Conservation (phyloP, 37 sponge, comb jelly and placozoan genomes). For the Haliclona indistincta region DNA sequence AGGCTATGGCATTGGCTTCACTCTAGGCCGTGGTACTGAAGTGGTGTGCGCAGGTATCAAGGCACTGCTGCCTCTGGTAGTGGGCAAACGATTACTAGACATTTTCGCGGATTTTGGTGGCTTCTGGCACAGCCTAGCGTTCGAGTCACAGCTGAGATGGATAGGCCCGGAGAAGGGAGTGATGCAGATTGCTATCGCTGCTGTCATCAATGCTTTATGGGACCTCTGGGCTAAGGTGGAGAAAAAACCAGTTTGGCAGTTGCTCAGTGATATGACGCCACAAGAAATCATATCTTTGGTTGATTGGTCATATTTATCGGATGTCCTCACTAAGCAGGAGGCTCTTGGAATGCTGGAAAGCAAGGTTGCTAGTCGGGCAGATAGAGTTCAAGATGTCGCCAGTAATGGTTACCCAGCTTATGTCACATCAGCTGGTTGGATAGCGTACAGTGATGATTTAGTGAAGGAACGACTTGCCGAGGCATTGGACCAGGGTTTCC, state of each 20-base stretch:
- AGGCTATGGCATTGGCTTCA: constrained; percentile 89
- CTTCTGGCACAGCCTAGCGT: constrained; percentile 77
- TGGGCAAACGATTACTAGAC: constrained; percentile 47
- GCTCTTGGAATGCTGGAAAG: constrained; percentile 55
- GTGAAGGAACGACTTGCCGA: constrained; percentile 43
- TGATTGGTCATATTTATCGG: constrained; percentile 75
- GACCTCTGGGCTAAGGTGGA: constrained; percentile 91
- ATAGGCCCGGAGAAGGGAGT: constrained; percentile 90
- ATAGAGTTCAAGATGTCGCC: constrained; percentile 42
- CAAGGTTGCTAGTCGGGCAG: constrained; percentile 27
- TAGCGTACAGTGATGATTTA: constrained; percentile 81
- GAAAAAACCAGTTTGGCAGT: constrained; percentile 78
- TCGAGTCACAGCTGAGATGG: constrained; percentile 88
- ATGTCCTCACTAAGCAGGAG: constrained; percentile 72
- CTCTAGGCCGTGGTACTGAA: constrained; percentile 87
- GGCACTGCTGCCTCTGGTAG: constrained; percentile 40
- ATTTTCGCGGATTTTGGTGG: constrained; percentile 69
- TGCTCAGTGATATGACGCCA: constrained; percentile 64
- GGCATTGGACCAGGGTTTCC: constrained; percentile 73
- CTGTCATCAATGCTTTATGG: constrained; percentile 86
- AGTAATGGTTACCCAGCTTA: constrained; percentile 76
- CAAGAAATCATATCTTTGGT: constrained; percentile 75
- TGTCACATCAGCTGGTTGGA: constrained; percentile 89
- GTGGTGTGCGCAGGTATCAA: constrained; percentile 66
- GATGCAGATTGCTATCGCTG: constrained; percentile 81